Base-by-base conservation (phyloP, 2,888 invertebrate species). In the Omphaloscelis lunosa region DNA sequence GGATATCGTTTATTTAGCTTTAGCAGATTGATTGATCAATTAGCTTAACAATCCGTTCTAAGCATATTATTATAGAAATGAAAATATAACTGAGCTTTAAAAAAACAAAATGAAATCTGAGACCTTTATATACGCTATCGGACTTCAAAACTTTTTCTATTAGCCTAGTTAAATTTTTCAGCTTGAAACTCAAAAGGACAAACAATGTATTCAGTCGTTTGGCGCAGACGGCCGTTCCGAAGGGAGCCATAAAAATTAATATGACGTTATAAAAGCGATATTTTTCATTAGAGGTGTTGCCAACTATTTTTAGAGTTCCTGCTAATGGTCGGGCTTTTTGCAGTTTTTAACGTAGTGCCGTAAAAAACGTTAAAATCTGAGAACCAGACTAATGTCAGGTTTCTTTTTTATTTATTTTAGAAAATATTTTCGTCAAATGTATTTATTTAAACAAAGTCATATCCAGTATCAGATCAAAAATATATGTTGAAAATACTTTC, bases 131-230 rank as follows among this genome's bases (percentile, higher is more conserved):
- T 63, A 71, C 20, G 59, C 53, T 68, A 63, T 58, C 56, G 48
- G 41, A 68, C 51, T 75, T 29, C 61, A 45, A 68, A 86, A 83
- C 77, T 85, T 83, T 75, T 80, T 75, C 86, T 80, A 77, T 78
- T 84, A 81, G 61, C 75, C 69, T 76, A 80, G 65, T 80, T 59
- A 66, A 45, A 17, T 68, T 70, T 80, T 83, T 78, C 34, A 66
- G 23, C 41, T 59, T 39, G 12, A 66, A 78, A 70, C 71, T 74
- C 15, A n/a, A 76, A 71, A 86, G 76, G 41, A 84, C 80, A 86
- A 86, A 79, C 70, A 86, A 79, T 85, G 75, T 85, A 79, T 86
- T 86, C 74, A 84, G 77, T 62, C 84, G 71, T 78, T 80, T 71
- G 74, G 79, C 72, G 72, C 80, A 80, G 59, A 75, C 67, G 70